These are phyloP conservation scores for Luscinia luscinia DNA, from an alignment of 2,797 vertebrate species.

Conservation along the genomic window DNA sequence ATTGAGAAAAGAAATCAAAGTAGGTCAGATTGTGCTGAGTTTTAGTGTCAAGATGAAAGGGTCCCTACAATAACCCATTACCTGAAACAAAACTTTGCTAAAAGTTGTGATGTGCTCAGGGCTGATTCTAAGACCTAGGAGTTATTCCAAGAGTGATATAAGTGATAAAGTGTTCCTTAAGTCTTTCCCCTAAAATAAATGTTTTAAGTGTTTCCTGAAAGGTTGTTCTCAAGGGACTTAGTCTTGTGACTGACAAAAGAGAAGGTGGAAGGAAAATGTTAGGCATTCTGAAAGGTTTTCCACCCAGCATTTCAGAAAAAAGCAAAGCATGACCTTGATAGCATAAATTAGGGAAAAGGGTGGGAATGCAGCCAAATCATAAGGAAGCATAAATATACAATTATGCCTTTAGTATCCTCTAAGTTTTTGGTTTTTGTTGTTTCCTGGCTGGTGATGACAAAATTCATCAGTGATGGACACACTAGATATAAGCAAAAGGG, in stretches of 20 bases:
- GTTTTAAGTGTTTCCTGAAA: background rate
- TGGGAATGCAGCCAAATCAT: background rate
- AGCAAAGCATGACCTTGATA: background rate
- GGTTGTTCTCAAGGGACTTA: background rate
- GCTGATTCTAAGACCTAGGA: background rate
- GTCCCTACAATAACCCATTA: background rate
- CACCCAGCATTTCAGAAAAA: background rate
- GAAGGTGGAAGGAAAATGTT: background rate
- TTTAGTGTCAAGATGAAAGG: background rate
- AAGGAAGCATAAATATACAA: background rate
- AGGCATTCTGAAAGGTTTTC: background rate
- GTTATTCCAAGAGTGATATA: background rate
- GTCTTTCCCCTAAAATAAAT: background rate
- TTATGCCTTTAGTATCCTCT: background rate
- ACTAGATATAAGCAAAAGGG: background rate
- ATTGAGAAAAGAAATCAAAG: constrained; percentile 2
- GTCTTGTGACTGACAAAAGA: background rate
- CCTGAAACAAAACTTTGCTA: background rate
- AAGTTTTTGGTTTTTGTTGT: background rate
- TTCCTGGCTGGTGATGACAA: background rate
- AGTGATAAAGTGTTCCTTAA: background rate
- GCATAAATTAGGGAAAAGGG: background rate
- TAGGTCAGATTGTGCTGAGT: fast-evolving
- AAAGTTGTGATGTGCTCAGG: background rate
- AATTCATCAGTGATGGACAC: background rate